Evolutionary conservation across 2,888 invertebrate genomes (phyloP), one percentile per base, ranked within the genome.

Genomic region (Melipona beecheii): DNA sequence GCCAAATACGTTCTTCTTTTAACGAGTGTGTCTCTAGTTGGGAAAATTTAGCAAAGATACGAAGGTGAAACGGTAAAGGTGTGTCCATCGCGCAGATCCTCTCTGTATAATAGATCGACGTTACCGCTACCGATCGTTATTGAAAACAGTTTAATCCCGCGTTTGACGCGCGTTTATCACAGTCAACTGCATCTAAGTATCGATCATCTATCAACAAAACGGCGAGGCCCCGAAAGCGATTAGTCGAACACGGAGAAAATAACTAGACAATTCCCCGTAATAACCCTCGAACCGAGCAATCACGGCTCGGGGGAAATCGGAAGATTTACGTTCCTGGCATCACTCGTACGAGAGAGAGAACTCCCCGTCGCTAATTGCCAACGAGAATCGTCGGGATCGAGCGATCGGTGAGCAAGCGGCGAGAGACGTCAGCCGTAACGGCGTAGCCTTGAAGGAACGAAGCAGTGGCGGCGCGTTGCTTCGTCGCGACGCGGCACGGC

Each of bases 341-440:
- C 64, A 52, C 56, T 72, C 65, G 66, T 49, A 66, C 75, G 43
- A 43, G 43, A 43, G 36, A 36, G 43, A 43, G 31, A 74, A 62
- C 31, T 64, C 24, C 58, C 31, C 64, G 70, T 76, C 75, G 78
- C 69, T 85, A 84, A 85, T 85, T 85, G 72, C 73, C 49, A 66
- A 68, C 43, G 43, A 31, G 69, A 58, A 72, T 36, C 70, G 73
- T 75, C 50, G 77, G 75, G 50, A 75, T 77, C 85, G 83, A 70
- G 73, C 64, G 65, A 84, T 80, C 75, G 69, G 78, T 71, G 64
- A 77, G 72, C 71, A 65, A 43, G 60, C n/a, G 19, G 75, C 72
- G 56, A 13, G 65, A 85, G 78, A 82, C 81, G 86, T 82, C 85
- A 82, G 77, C 68, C 82, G 84, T 84, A 85, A 78, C 84, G 84